Percentiles rank a stretch among this genome's conserved stretches.
These are phyloP conservation scores for Limnodromus scolopaceus DNA, from an alignment of 2,797 vertebrate genomes.

Conservation along the genomic window DNA sequence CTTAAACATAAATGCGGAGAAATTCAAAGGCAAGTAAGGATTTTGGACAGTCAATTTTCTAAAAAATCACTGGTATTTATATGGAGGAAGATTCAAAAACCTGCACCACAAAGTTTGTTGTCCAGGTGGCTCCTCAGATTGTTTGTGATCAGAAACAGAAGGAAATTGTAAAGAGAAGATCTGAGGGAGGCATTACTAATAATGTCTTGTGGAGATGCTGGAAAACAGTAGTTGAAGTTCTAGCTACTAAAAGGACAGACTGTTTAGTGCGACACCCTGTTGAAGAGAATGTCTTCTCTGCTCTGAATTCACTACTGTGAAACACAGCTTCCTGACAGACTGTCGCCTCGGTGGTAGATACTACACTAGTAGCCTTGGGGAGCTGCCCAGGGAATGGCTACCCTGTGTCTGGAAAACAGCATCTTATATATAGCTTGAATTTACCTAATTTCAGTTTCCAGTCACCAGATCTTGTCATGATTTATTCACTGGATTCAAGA, in stretches of 20 bases:
- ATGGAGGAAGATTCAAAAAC: background rate
- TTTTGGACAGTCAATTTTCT: background rate
- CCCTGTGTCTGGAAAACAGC: background rate
- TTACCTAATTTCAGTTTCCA: background rate
- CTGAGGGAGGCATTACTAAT: background rate
- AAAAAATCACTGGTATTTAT: background rate
- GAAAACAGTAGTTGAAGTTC: background rate
- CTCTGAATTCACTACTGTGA: background rate
- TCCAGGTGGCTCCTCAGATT: background rate
- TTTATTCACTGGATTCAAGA: background rate
- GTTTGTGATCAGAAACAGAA: background rate
- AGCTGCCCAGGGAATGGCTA: background rate
- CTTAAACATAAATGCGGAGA: background rate
- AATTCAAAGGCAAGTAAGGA: background rate
- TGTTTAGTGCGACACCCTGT: background rate
- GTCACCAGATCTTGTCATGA: background rate
- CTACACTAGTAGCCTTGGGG: rapidly evolving
- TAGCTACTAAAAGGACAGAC: background rate
- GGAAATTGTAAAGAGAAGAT: background rate
- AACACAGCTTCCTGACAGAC: background rate
- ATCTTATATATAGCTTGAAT: background rate
- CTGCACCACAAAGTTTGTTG: background rate
- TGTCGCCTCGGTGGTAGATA: rapidly evolving
- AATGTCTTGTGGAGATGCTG: background rate
- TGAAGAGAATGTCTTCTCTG: background rate